Evolutionary conservation across 2,797 vertebrate species (phyloP).

Genomic region (Siniperca obscura): DNA sequence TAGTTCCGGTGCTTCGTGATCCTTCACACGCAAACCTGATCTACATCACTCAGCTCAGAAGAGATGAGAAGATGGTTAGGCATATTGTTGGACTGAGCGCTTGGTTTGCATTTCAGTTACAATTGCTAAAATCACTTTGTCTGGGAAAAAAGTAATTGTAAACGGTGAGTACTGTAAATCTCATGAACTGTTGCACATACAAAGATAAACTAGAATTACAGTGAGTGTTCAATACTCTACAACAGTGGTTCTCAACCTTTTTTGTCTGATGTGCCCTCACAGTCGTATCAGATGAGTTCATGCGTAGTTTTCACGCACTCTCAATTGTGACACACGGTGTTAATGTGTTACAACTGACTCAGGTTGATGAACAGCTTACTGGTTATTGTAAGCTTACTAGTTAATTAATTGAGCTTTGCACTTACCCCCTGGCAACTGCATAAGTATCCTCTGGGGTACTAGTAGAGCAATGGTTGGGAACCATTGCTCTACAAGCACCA

Average conservation of each 20-base stretch:
- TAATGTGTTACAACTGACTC: neutral
- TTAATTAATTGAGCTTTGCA: neutral
- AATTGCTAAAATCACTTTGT: slow-evolving; percentile 35
- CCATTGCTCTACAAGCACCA: neutral
- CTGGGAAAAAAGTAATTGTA: slow-evolving; percentile 13
- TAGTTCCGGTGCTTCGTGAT: slow-evolving; percentile 25
- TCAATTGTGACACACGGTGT: no score
- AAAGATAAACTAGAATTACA: slow-evolving; percentile 11
- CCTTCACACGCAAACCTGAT: slow-evolving; percentile 68
- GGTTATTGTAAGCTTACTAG: neutral
- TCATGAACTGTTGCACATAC: neutral
- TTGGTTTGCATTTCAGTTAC: slow-evolving; percentile 43
- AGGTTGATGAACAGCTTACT: neutral
- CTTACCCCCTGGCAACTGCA: neutral
- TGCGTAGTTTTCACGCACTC: no score
- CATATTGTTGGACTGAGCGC: slow-evolving; percentile 57
- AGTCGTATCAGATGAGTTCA: neutral
- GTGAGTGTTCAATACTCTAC: neutral
- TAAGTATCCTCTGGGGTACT: neutral
- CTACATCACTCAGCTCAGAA: slow-evolving; percentile 53
- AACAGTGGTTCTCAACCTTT: neutral
- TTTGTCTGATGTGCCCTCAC: neutral
- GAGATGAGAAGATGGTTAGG: slow-evolving; percentile 49
- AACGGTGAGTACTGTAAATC: slow-evolving; percentile 17
- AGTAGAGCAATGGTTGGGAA: no score